Evolutionary conservation across 2,797 vertebrate genomes (phyloP).

Genomic region (Loriculus beryllinus): DNA sequence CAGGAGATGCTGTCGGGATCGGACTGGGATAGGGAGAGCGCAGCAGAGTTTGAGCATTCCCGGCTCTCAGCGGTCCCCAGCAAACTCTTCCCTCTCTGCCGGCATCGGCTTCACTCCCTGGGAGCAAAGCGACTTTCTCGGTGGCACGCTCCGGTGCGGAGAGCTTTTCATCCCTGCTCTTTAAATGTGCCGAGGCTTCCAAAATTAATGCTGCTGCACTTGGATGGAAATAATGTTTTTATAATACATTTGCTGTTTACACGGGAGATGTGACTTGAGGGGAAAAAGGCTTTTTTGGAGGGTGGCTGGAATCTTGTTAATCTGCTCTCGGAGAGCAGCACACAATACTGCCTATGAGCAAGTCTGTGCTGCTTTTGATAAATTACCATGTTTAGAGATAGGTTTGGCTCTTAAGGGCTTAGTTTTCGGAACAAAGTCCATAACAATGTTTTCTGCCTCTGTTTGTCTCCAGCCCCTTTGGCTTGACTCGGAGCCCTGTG

Average conservation of each 20-base stretch:
- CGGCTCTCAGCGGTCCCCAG: background rate
- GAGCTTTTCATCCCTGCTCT: conserved; percentile 28
- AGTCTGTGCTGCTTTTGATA: conserved; percentile 83
- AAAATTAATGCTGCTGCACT: conserved; percentile 69
- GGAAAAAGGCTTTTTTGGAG: conserved; percentile 70
- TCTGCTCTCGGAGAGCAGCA: conserved; percentile 74
- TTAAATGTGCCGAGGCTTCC: conserved; percentile 44
- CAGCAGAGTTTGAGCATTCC: conserved; percentile 2
- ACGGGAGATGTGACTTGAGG: conserved; percentile 75
- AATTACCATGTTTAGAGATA: conserved; percentile 83
- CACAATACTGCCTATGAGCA: conserved; percentile 76
- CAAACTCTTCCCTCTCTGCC: background rate
- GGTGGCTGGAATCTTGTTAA: conserved; percentile 75
- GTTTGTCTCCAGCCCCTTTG: conserved; percentile 80
- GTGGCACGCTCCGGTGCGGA: background rate
- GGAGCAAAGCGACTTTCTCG: conserved; percentile 26
- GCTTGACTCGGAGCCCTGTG: conserved; percentile 80
- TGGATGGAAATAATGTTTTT: conserved; percentile 77
- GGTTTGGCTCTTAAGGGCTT: conserved; percentile 81
- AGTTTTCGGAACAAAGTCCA: conserved; percentile 82
- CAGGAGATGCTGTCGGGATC: background rate
- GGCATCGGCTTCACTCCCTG: background rate
- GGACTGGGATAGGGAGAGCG: background rate
- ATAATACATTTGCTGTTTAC: conserved; percentile 76
- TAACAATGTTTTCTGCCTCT: conserved; percentile 80